Conservation (phyloP, 2,888 invertebrate species). For the Dynastes hyllus region DNA sequence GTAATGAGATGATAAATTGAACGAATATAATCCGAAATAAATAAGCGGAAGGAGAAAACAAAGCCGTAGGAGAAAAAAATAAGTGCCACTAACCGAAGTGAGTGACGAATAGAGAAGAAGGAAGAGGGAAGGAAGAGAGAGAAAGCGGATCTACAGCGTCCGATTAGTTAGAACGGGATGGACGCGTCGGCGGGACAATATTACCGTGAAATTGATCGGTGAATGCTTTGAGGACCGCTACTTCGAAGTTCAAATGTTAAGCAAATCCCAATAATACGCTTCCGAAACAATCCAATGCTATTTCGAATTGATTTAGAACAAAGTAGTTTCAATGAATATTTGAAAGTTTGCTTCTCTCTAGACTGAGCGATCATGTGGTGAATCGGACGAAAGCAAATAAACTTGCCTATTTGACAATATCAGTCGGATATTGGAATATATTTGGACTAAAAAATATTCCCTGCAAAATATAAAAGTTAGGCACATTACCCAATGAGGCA, state of each 20-base stretch:
- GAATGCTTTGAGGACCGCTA: constrained; percentile 62
- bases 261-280: constrained; percentile 65
- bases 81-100: constrained; percentile 1
- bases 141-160: not conserved
- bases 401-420: not conserved
- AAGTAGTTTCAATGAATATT: constrained; percentile 45
- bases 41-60: constrained; percentile 70
- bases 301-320: constrained; percentile 42
- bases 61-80: constrained; percentile 15
- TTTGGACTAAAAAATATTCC: too few species aligned
- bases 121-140: constrained; percentile 52
- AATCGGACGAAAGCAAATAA: not conserved
- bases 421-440: too few species aligned
- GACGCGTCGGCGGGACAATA: constrained; percentile 66
- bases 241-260: constrained; percentile 68
- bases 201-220: constrained; percentile 71
- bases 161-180: constrained; percentile 24
- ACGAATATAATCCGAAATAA: constrained; percentile 71
- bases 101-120: constrained; percentile 53
- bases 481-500: too few species aligned
- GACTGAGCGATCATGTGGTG: not conserved
- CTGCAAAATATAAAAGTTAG: too few species aligned
- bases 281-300: constrained; percentile 58
- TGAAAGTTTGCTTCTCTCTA: constrained; percentile 11
- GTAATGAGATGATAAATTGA: constrained; percentile 72